phyloP scores from a whole-genome alignment of 2,888 invertebrate species.

The Drosophila emarginata region DNA sequence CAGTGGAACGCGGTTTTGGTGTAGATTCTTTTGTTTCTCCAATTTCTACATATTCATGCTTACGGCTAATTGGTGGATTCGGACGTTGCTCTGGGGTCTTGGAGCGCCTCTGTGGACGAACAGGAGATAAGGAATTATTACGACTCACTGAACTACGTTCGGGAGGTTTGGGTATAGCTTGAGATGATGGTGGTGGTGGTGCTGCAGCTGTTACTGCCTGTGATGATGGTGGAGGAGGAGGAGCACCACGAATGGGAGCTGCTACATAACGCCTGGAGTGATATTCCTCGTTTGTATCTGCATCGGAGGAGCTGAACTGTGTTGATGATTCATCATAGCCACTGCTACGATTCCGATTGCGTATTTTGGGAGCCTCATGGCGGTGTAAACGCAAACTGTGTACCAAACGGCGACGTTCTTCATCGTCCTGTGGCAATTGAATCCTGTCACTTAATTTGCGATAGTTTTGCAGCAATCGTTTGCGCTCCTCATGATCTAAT shows the following conservation, averaged over 20 bases:
- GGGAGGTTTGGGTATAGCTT: constrained; percentile 17
- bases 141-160: constrained; percentile 69
- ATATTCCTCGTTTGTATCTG: constrained; percentile 69
- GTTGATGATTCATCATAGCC: constrained; percentile 81
- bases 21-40: constrained; percentile 41
- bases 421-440: constrained; percentile 75
- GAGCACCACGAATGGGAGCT: constrained; percentile 69
- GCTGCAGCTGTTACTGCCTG: constrained; percentile 18
- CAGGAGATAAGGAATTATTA: constrained; percentile 79
- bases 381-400: constrained; percentile 77
- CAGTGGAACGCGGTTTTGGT: constrained; percentile 32
- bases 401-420: constrained; percentile 77
- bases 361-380: constrained; percentile 61
- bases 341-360: constrained; percentile 52
- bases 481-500: constrained; percentile 80
- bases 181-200: constrained; percentile 17
- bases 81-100: constrained; percentile 75
- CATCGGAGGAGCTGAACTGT: constrained; percentile 81
- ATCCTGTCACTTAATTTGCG: constrained; percentile 79
- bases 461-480: constrained; percentile 77
- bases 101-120: constrained; percentile 78
- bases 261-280: constrained; percentile 45
- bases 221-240: constrained; percentile 47
- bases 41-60: constrained; percentile 59
- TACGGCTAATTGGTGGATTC: constrained; percentile 42